A percentile compares a stretch with the other conserved stretches of the same genome.
These are phyloP conservation scores for Cheirogaleus major DNA, from an alignment of 2,797 vertebrate genomes.

Conservation along the genomic window DNA sequence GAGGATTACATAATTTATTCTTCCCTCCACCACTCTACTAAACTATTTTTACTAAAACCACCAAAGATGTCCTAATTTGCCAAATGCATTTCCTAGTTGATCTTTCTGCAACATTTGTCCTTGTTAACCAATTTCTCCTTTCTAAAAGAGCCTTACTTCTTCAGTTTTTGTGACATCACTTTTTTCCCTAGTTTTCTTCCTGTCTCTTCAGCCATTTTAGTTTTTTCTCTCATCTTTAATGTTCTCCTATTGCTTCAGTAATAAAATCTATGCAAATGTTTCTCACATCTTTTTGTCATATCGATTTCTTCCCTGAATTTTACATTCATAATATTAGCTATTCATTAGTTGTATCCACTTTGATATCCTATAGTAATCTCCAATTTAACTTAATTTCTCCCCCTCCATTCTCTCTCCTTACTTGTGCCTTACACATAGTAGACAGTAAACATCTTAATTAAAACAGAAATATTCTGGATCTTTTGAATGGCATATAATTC, in stretches of 20 bases:
- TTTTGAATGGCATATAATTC: not conserved
- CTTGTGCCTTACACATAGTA: not conserved
- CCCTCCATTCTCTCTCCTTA: not conserved
- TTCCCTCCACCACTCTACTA: not conserved
- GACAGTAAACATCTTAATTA: not conserved
- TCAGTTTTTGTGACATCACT: not conserved
- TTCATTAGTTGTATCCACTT: not conserved
- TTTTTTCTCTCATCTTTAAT: not conserved
- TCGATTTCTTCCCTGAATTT: not conserved
- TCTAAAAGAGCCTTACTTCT: not conserved
- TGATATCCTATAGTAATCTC: not conserved
- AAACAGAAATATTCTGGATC: not conserved
- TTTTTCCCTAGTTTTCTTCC: not conserved
- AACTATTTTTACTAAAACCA: constrained; percentile 16
- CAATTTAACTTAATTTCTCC: not conserved
- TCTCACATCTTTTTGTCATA: not conserved
- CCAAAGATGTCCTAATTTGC: constrained; percentile 15
- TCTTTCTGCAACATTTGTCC: not conserved
- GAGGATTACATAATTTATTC: constrained; percentile 33
- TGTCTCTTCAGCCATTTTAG: not conserved
- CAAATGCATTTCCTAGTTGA: not conserved
- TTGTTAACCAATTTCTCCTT: not conserved
- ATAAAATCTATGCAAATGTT: not conserved
- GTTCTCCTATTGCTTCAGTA: not conserved
- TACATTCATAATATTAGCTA: not conserved